Percentiles rank a stretch among this genome's conserved stretches.
Evolutionary conservation across 2,888 invertebrate genomes (phyloP).

Genomic region (Apotomis betuletana): DNA sequence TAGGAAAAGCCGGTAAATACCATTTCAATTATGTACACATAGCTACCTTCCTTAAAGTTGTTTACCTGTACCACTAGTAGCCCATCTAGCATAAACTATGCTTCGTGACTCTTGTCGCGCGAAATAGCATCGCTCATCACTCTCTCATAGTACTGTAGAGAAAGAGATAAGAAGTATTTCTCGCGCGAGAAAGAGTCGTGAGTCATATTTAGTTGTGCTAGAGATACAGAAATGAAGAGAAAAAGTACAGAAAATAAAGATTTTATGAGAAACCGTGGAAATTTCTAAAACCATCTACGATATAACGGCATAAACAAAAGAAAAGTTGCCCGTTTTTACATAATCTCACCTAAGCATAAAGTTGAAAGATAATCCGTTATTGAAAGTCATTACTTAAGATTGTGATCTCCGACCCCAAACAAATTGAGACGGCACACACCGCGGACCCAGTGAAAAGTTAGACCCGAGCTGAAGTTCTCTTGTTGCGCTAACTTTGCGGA

Average conservation of each 20-base stretch:
- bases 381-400: conserved; percentile 23
- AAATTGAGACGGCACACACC: conserved; percentile 17
- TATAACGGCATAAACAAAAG: neutral
- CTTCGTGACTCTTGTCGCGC: too few relatives aligned
- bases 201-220: too few relatives aligned
- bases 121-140: too few relatives aligned
- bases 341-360: conserved; percentile 14
- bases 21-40: too few relatives aligned
- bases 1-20: too few relatives aligned
- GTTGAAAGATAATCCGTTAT: conserved; percentile 17
- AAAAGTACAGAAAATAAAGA: neutral
- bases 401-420: conserved; percentile 11
- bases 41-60: too few relatives aligned
- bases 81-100: too few relatives aligned
- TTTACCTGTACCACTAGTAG: too few relatives aligned
- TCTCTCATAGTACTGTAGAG: too few relatives aligned
- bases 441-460: conserved; percentile 16
- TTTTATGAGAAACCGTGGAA: neutral
- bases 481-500: conserved; percentile 29
- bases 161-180: too few relatives aligned
- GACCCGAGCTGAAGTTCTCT: conserved; percentile 1
- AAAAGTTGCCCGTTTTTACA: conserved; percentile 11
- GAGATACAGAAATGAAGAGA: neutral
- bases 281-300: conserved; percentile 6
- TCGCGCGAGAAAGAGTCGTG: too few relatives aligned